Conservation (phyloP, 2,113 vertebrate genomes). For the Hystrix brachyura region DNA sequence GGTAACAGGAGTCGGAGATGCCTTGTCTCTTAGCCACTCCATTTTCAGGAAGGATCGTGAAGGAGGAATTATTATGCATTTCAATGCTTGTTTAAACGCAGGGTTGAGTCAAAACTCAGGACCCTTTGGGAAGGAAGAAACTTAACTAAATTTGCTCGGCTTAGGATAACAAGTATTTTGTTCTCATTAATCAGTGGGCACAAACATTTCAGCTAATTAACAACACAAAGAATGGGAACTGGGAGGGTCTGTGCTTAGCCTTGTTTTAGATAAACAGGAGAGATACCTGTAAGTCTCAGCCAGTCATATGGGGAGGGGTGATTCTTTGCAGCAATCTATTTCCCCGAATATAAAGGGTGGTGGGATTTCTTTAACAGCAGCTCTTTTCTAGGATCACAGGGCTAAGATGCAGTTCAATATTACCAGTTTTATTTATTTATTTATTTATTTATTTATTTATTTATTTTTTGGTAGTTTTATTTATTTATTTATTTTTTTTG, state of each 20-base stretch:
- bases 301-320: neutral
- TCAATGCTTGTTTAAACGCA: neutral
- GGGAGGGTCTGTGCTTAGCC: neutral
- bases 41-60: neutral
- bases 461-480: too few relatives aligned
- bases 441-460: too few relatives aligned
- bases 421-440: too few relatives aligned
- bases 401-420: neutral
- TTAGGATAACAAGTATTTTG: neutral
- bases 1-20: neutral
- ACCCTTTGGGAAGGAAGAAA: neutral
- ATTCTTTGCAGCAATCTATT: neutral
- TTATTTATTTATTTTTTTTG: too few relatives aligned
- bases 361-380: neutral
- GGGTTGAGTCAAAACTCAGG: neutral
- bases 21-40: neutral
- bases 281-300: neutral
- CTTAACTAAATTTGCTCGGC: neutral
- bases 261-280: neutral
- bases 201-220: neutral
- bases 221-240: neutral
- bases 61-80: neutral
- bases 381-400: neutral
- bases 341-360: neutral
- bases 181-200: neutral